These are phyloP conservation scores for Agrotis exclamationis DNA, from an alignment of 2,888 invertebrate genomes.

Conservation along the genomic window DNA sequence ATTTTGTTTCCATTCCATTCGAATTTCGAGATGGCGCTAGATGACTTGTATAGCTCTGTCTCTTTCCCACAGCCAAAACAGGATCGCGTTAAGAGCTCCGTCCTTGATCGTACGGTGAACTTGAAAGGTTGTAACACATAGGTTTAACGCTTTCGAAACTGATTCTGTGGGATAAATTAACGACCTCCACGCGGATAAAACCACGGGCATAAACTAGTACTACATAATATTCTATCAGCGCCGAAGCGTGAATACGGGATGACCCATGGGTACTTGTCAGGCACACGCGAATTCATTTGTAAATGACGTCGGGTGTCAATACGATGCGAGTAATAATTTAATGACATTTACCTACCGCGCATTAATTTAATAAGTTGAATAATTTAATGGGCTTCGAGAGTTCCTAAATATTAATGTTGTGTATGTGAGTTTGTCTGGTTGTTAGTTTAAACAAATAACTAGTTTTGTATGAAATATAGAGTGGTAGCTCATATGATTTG, in stretches of 20 bases:
- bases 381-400: constrained; percentile 14
- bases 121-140: too few species aligned
- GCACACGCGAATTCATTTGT: constrained; percentile 43
- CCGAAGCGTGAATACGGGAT: constrained; percentile 58
- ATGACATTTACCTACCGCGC: constrained; percentile 37
- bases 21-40: too few species aligned
- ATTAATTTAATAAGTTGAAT: constrained; percentile 54
- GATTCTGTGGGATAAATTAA: too few species aligned
- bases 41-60: too few species aligned
- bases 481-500: neutral
- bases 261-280: constrained; percentile 62
- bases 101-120: too few species aligned
- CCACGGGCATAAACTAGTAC: neutral
- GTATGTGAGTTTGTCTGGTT: constrained; percentile 5
- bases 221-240: constrained; percentile 39
- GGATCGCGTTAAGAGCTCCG: too few species aligned
- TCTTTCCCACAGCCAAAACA: too few species aligned
- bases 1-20: too few species aligned
- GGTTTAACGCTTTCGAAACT: too few species aligned
- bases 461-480: neutral
- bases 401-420: constrained; percentile 1
- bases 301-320: constrained; percentile 52
- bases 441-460: constrained; percentile 2
- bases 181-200: too few species aligned
- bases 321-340: constrained; percentile 43